These are phyloP conservation scores for Tolypeutes matacus DNA, from an alignment of 2,797 vertebrate genomes.

Conservation along the genomic window DNA sequence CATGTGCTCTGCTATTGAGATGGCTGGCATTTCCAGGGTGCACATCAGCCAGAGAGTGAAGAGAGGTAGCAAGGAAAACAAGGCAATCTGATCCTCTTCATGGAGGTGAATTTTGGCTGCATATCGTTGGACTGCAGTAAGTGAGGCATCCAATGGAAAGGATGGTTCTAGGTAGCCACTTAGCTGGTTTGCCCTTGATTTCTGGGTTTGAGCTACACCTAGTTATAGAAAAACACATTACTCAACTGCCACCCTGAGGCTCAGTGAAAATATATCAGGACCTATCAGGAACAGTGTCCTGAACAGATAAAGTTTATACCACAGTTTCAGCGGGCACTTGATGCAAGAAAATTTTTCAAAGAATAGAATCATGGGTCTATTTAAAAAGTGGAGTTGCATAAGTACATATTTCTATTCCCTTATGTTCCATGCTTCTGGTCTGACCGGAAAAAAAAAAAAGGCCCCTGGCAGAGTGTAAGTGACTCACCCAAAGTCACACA, in stretches of 20 bases:
- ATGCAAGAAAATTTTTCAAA: background rate
- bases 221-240: background rate
- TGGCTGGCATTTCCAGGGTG: background rate
- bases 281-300: background rate
- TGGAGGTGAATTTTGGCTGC: background rate
- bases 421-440: constrained; percentile 7
- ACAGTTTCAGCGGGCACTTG: background rate
- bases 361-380: background rate
- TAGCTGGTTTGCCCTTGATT: background rate
- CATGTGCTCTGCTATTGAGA: background rate
- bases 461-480: constrained; percentile 26
- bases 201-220: background rate
- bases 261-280: background rate
- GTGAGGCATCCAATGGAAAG: background rate
- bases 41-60: background rate
- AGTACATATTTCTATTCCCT: background rate
- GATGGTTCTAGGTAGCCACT: background rate
- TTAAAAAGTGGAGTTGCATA: background rate
- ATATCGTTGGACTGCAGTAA: background rate
- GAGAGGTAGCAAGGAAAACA: background rate
- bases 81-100: background rate
- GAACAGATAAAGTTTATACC: background rate
- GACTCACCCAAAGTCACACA: constrained; percentile 67
- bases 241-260: background rate
- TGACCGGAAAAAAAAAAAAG: background rate